Base-by-base conservation (phyloP, 2,888 invertebrate species). In the Aspidiotus destructor region DNA sequence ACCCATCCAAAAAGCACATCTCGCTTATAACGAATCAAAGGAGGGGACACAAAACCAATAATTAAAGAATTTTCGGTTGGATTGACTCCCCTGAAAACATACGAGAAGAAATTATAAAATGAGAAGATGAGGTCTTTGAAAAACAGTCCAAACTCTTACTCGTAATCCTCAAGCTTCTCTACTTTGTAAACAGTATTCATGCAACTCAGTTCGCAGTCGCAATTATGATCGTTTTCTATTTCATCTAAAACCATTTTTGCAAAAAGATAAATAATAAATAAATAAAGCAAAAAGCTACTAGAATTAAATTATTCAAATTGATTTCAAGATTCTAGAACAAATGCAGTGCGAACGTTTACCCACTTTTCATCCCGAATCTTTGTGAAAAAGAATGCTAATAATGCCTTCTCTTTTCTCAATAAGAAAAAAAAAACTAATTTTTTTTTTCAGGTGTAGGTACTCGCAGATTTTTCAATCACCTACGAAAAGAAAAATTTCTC, bases 1-100 rank as follows among this genome's bases (percentile, higher is more conserved):
- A 90, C 87, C 88, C 89, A 89, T 68, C 89, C 90, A 75, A 90
- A 90, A 55, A 88, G 81, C 16, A 89, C 88, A 76, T 89, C 88
- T 42, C 89, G 82, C 75, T 87, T 88, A 75, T 87, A 89, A 6
- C 86, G 81, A 41, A 88, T 85, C 82, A 85, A 84, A 0, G 87
- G 87, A 89, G 89, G 89, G 0, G 88, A 87, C 0, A 87, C 84
- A 75, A 88, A 88, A 76, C 86, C 68, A 2, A 71, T 65, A 63
- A 70, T 70, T 41, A 71, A 13, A 0, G 71, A 53, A 5, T 60
- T 64, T 8, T 63, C 67, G 28, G 28, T 28, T 17, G 58, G 28
- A 6, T 44, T 41, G 42, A 68, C 67, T 41, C 60, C 60, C 55
- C 71, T 70, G 53, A 41, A 48, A 63, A n/a, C 11, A 55, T 55